A percentile compares a stretch with the other conserved stretches of the same genome.
Conservation (phyloP, 2,888 invertebrate genomes). For the Protonemura montana region DNA sequence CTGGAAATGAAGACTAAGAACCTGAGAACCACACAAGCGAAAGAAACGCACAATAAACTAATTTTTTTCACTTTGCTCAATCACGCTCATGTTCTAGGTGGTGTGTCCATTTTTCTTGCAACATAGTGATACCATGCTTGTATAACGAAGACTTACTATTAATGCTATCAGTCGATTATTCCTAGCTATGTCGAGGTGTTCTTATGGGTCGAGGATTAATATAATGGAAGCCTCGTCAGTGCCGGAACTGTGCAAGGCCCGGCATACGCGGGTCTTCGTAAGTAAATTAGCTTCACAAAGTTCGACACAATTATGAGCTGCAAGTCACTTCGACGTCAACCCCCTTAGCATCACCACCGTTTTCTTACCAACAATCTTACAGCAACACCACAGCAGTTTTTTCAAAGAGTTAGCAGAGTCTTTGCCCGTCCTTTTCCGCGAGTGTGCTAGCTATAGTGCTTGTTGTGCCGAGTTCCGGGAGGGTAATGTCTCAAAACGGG, state of each 20-base stretch:
- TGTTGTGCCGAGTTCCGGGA: background rate
- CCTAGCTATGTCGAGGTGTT: background rate
- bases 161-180: background rate
- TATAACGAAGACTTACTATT: background rate
- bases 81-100: too few species aligned
- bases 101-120: too few species aligned
- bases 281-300: background rate
- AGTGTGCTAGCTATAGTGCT: background rate
- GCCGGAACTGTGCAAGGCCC: background rate
- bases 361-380: background rate
- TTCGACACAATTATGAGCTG: background rate
- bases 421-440: background rate
- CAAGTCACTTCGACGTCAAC: background rate
- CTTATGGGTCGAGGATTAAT: conserved; percentile 1
- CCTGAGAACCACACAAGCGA: too few species aligned
- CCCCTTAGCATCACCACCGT: background rate
- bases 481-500: conserved; percentile 52
- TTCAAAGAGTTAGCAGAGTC: too few species aligned
- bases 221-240: background rate
- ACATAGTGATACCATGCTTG: background rate
- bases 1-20: too few species aligned
- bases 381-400: background rate
- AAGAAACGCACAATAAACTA: too few species aligned
- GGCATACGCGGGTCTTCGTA: background rate
- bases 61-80: too few species aligned